Conservation (phyloP, 2,888 invertebrate genomes). For the Linnaemya tessellans region DNA sequence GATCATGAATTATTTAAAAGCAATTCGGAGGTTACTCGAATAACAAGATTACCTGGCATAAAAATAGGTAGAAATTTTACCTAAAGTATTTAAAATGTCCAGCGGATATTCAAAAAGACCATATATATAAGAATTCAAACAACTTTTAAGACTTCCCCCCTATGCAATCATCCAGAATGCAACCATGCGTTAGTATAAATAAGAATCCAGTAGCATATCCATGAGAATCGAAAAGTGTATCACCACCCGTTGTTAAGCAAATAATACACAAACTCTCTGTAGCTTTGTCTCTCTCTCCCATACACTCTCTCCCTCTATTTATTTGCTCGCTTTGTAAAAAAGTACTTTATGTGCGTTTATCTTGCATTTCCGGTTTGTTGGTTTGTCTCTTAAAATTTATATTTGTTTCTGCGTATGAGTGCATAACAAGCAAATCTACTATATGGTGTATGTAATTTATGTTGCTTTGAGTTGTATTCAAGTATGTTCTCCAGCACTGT, state of each 20-base stretch:
- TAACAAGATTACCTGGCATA: too few relatives aligned
- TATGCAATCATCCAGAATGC: slow-evolving; percentile 19
- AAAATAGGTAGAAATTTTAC: too few relatives aligned
- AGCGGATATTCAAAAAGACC: too few relatives aligned
- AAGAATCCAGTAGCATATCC: slow-evolving; percentile 1
- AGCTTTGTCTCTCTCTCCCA: not conserved
- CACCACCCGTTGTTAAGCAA: slow-evolving; percentile 28
- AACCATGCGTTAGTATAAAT: slow-evolving; percentile 34
- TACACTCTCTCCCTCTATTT: not conserved
- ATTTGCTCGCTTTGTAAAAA: not conserved
- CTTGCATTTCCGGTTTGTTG: slow-evolving; percentile 63
- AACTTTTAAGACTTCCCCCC: not conserved
- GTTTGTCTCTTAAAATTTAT: slow-evolving; percentile 40
- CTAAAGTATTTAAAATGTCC: too few relatives aligned
- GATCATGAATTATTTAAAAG: too few relatives aligned
- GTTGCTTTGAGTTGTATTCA: slow-evolving; percentile 29
- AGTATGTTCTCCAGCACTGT: slow-evolving; percentile 26
- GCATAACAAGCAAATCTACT: slow-evolving; percentile 27
- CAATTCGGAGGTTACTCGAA: too few relatives aligned
- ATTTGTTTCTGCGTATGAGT: slow-evolving; percentile 34
- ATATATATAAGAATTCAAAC: too few relatives aligned
- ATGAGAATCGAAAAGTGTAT: not conserved
- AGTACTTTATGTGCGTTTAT: slow-evolving; percentile 44
- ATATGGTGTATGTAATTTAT: slow-evolving; percentile 48
- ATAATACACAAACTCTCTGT: slow-evolving; percentile 1